Base-by-base conservation (phyloP, 2,113 vertebrate genomes). In the Fregetta grallaria region DNA sequence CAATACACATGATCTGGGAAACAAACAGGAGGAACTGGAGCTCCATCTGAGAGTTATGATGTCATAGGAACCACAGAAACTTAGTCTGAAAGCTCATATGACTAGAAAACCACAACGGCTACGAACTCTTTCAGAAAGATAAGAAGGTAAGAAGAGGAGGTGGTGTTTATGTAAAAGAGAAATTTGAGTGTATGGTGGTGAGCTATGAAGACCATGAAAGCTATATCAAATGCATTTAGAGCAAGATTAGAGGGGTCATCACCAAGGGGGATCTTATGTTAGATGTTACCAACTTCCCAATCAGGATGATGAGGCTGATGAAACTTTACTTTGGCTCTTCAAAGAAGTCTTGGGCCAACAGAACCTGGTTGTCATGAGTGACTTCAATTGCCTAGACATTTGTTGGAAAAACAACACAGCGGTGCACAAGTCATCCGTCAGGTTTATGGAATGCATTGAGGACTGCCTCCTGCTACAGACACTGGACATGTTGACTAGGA, bases 231-330 rank as follows among this genome's bases (percentile, higher is more conserved):
- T 36, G 6, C 20, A 13, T 63, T 44, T 73, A 20, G 26, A 13
- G 30, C 36, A 62, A 42, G 16, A 62, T 49, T 30, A 72, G 12
- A 61, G 8, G 17, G 11, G 72, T 81, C 17, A 21, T 71, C 7
- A 55, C 0, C 0, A 38, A 23, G 7, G 9, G 9, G 10, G 30
- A 75, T 65, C 11, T 49, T 55, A 15, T 5, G 8, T 40, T 50
- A 36, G 12, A 32, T 62, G 14, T 59, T 50, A 50, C 55, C 15
- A 23, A 26, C 30, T 3, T 65, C 40, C 38, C 30, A 53, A 23
- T 63, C 21, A 29, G 42, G 15, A 40, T 84, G 15, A 40, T 1
- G 2, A 63, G 8, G 29, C 15, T 2, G 30, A 53, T 0, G 2
- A 70, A 84, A 68, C 7, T 2, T 55, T 67, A 44, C 23, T 77